Evolutionary conservation across 2,113 vertebrate species (phyloP), one percentile per base, ranked within the genome.

Genomic region (Sinocyclocheilus grahami): DNA sequence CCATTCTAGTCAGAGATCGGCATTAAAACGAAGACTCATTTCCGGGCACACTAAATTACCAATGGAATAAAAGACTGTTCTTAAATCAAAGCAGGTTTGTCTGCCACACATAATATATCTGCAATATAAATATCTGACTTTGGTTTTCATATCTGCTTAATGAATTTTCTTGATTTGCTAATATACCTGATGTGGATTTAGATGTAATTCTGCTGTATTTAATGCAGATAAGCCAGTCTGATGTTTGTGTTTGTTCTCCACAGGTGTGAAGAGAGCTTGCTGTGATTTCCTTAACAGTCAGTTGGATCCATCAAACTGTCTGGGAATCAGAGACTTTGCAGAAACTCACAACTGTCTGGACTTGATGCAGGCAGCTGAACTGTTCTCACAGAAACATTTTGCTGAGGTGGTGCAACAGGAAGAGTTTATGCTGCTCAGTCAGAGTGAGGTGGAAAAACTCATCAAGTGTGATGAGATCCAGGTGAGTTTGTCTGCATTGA

Each of bases 251-350:
- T 22, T 87, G 4, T 87, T 42, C 90, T 85, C 88, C 85, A 0
- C 91, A 99, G 98, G 98, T 88, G 98, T 99, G 91, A 99, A 99
- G 92, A 95, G 98, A 92, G 98, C 98, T 13, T 99, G 98, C 91
- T 99, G 98, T 90, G 98, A 99, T 88, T 99, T 99, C 92, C 91
- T 99, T 91, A 98, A 99, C 93, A 96, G 97, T 93, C 98, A 99
- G 90, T 92, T 99, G 75, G 98, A 99, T 94, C 98, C 98, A 24
- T 96, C 98, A 83, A 99, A 99, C 93, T 99, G 98, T 91, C 95
- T 99, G 91, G 98, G 98, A n/a, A 99, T 99, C 89, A 95, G 97
- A 5, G 98, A 99, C 94, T 99, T 99, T 91, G 98, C 98, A n/a
- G 98, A 99, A 92, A 99, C 98, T 5, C 98, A 99, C 94, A 99